phyloP scores from a whole-genome alignment of 2,797 vertebrate genomes.

The Cynopterus sphinx region DNA sequence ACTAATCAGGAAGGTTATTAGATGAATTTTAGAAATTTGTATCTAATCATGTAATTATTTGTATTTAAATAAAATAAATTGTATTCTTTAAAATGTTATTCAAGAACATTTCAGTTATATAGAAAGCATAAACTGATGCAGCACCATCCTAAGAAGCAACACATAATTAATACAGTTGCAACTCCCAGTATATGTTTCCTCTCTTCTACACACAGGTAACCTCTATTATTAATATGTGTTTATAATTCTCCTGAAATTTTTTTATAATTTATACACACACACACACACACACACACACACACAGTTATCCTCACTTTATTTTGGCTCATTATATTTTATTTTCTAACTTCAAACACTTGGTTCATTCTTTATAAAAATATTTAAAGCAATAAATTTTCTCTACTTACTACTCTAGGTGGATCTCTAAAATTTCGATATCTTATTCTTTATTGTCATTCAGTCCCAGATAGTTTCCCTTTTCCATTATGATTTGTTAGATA shows the following conservation, averaged over 20 bases:
- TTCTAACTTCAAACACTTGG: neutral
- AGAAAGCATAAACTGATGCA: neutral
- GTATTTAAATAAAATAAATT: neutral
- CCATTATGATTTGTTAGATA: neutral
- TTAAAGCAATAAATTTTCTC: neutral
- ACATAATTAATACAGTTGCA: neutral
- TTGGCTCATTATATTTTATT: neutral
- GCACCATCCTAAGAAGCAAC: neutral
- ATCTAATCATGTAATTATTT: neutral
- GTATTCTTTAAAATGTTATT: neutral
- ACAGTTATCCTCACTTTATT: neutral
- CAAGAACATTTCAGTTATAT: neutral
- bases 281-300: neutral
- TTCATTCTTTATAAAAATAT: neutral
- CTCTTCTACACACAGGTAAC: neutral
- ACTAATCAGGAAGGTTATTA: neutral
- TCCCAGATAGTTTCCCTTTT: neutral
- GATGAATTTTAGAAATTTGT: neutral
- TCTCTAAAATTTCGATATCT: neutral
- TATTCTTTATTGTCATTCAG: neutral
- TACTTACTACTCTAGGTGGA: neutral
- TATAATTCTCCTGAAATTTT: neutral
- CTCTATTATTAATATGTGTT: neutral
- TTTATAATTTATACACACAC: neutral
- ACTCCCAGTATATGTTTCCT: neutral